Percentiles rank a stretch among this genome's conserved stretches.
phyloP scores from a whole-genome alignment of 2,797 vertebrate genomes.

The Hyperoplus immaculatus region DNA sequence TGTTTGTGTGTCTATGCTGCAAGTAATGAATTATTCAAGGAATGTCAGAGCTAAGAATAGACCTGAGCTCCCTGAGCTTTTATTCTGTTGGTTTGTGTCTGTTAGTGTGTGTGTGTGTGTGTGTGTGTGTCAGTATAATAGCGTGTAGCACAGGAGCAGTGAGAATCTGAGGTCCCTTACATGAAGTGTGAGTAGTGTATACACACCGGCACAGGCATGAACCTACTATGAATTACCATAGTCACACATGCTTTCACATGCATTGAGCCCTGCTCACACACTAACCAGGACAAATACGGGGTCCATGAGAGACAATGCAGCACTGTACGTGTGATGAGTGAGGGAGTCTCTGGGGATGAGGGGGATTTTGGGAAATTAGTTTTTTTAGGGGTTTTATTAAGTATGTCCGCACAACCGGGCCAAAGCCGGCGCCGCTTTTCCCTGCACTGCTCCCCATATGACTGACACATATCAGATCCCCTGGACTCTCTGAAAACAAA shows the following conservation, averaged over 20 bases:
- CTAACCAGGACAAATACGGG: constrained; percentile 37
- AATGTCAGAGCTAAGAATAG: constrained; percentile 77
- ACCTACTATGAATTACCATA: constrained; percentile 1
- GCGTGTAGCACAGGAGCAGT: constrained; percentile 21
- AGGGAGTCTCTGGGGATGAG: constrained; percentile 45
- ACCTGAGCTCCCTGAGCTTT: constrained; percentile 41
- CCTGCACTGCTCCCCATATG: constrained; percentile 27
- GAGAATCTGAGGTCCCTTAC: constrained; percentile 35
- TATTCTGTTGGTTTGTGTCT: not conserved
- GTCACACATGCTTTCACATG: constrained; percentile 12
- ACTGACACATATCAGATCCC: constrained; percentile 60
- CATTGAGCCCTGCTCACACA: constrained; percentile 16
- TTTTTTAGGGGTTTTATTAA: constrained; percentile 62
- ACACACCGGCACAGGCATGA: constrained; percentile 5
- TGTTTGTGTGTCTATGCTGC: constrained; percentile 44
- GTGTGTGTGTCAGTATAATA: constrained; percentile 32
- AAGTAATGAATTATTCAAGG: constrained; percentile 84
- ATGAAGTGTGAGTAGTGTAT: constrained; percentile 7
- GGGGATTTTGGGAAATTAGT: constrained; percentile 61
- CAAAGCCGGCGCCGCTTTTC: constrained; percentile 49
- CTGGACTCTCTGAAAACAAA: constrained; percentile 53
- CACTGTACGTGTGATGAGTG: constrained; percentile 55
- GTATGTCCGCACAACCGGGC: constrained; percentile 24
- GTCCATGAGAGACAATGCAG: constrained; percentile 63
- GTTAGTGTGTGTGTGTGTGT: constrained; percentile 38